Evolutionary conservation across 1,140 invertebrate species (phyloP).

Genomic region (Drosophila setifemur): DNA sequence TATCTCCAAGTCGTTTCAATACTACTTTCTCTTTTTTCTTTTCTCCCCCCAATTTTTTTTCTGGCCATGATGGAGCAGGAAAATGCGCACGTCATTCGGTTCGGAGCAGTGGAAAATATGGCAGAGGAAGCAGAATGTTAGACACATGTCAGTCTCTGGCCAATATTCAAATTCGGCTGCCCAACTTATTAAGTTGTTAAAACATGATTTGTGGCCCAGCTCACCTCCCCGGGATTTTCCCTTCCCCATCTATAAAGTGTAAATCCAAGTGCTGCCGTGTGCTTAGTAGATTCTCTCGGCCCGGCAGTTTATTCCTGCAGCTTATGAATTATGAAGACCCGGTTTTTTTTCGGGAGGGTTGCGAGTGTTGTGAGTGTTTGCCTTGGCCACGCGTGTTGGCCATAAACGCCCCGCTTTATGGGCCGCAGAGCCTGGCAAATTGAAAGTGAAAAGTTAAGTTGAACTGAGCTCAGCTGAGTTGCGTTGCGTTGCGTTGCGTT

Average conservation of each 20-base stretch:
- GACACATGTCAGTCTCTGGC: conserved; percentile 30
- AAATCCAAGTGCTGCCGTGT: conserved; percentile 60
- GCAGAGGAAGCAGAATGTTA: conserved; percentile 5
- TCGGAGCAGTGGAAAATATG: neutral
- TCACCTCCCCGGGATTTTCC: neutral
- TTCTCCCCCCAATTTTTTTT: neutral
- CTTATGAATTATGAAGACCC: conserved; percentile 74
- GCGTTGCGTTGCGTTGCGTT: conserved; percentile 2
- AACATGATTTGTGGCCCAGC: conserved; percentile 54
- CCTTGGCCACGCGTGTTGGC: conserved; percentile 69
- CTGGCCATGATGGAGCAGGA: conserved; percentile 14
- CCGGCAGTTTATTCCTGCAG: conserved; percentile 29
- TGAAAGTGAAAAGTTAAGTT: conserved; percentile 77
- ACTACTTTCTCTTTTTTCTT: neutral
- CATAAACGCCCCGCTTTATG: conserved; percentile 73
- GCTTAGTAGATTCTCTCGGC: conserved; percentile 42
- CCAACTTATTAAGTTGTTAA: conserved; percentile 72
- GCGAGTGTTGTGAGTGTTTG: conserved; percentile 18
- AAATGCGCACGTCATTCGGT: conserved; percentile 56
- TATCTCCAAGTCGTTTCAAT: neutral
- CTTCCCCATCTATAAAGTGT: conserved; percentile 20
- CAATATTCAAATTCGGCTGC: conserved; percentile 65
- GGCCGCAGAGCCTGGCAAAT: conserved; percentile 65
- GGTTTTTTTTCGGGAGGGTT: conserved; percentile 13
- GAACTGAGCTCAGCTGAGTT: conserved; percentile 31